Conservation (phyloP, 2,113 vertebrate genomes). For the Eira barbara region DNA sequence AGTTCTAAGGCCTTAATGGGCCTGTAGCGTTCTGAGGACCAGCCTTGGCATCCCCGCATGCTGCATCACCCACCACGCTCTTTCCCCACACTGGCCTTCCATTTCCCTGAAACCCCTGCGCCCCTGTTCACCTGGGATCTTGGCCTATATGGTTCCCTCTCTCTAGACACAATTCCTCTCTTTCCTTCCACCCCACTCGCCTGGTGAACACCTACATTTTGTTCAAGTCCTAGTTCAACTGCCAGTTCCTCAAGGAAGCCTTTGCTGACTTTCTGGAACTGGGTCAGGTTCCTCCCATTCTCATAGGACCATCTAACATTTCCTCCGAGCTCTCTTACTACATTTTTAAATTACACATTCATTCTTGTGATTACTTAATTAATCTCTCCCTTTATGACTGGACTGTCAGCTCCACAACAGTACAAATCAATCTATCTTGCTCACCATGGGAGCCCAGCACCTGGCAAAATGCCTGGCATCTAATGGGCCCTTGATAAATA, state of each 20-base stretch:
- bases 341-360: slow-evolving; percentile 45
- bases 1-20: background rate
- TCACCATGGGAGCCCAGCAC: background rate
- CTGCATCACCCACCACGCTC: background rate
- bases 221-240: background rate
- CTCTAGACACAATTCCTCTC: background rate
- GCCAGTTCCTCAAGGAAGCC: background rate
- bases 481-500: slow-evolving; percentile 40
- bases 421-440: slow-evolving; percentile 11
- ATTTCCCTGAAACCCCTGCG: background rate
- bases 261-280: background rate
- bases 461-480: slow-evolving; percentile 51
- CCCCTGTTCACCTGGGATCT: background rate
- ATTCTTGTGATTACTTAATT: slow-evolving; percentile 43
- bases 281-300: background rate
- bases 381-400: background rate
- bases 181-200: background rate
- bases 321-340: background rate
- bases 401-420: background rate
- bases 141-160: background rate
- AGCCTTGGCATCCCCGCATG: fast-evolving
- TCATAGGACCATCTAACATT: background rate
- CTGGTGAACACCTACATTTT: background rate
- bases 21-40: background rate
- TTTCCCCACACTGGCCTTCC: background rate